Conservation (phyloP, 2,797 vertebrate genomes). For the Neomorphus geoffroyi region DNA sequence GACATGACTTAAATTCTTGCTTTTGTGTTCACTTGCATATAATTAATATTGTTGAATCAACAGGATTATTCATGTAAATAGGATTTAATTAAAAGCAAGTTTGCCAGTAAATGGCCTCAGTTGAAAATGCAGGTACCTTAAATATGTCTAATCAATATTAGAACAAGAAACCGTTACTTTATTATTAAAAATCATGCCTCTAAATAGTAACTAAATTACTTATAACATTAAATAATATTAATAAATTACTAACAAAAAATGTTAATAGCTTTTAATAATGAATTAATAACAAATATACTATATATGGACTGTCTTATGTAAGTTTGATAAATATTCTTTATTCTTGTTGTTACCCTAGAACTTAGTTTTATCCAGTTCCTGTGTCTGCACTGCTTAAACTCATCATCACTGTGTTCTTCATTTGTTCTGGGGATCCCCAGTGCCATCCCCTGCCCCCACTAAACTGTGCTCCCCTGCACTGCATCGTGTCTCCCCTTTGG, state of each 20-base stretch:
- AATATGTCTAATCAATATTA: slow-evolving; percentile 1
- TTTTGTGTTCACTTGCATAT: not conserved
- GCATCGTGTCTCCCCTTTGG: not conserved
- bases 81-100: slow-evolving; percentile 5
- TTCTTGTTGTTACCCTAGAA: not conserved
- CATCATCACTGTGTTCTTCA: not conserved
- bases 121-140: not conserved
- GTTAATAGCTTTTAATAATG: not conserved
- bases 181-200: not conserved
- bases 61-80: slow-evolving; percentile 6
- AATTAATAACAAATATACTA: not conserved
- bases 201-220: not conserved
- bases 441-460: not conserved
- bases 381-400: not conserved
- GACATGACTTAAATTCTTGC: not conserved
- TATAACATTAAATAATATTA: not conserved
- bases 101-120: not conserved
- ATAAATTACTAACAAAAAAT: not conserved
- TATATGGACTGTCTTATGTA: accelerated
- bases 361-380: not conserved
- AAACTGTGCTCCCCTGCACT: not conserved
- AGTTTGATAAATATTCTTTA: not conserved
- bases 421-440: not conserved
- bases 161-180: not conserved
- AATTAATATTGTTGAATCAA: slow-evolving; percentile 10